A percentile compares a stretch with the other conserved stretches of the same genome.
Evolutionary conservation across 30 jellyfish, hydroid and myxozoan genomes (phyloP).

Genomic region (Hydractinia echinata): DNA sequence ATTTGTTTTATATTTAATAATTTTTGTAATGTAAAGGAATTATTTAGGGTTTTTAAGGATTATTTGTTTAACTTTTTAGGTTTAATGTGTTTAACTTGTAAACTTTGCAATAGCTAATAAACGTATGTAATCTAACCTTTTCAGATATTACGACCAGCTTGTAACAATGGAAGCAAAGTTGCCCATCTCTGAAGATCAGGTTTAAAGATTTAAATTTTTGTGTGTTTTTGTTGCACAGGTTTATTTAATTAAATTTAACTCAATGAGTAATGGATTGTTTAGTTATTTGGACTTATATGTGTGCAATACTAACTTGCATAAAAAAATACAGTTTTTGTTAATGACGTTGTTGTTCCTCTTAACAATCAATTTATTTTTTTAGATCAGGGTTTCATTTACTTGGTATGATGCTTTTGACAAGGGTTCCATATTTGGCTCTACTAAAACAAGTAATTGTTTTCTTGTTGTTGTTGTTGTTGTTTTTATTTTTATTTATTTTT

Average conservation of each 20-base stretch:
- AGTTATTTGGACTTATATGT: neutral
- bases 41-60: too few species aligned
- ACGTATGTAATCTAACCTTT: neutral
- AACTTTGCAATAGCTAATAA: neutral
- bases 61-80: too few species aligned
- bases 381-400: slow-evolving; percentile 77
- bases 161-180: slow-evolving; percentile 74
- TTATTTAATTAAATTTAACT: neutral
- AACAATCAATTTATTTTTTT: neutral
- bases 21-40: too few species aligned
- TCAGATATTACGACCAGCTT: slow-evolving; percentile 91
- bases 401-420: slow-evolving; percentile 96
- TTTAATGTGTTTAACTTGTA: too few species aligned
- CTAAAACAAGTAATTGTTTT: slow-evolving; percentile 58
- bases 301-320: too few species aligned
- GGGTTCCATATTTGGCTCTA: slow-evolving; percentile 84
- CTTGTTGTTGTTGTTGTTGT: neutral
- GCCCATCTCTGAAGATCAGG: slow-evolving; percentile 96
- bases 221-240: neutral
- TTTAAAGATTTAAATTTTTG: neutral
- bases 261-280: neutral
- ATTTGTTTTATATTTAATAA: too few species aligned
- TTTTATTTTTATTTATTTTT: neutral
- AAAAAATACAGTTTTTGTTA: neutral
- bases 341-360: neutral